Conservation (phyloP, 2,888 invertebrate species). For the Morpho deidamia region DNA sequence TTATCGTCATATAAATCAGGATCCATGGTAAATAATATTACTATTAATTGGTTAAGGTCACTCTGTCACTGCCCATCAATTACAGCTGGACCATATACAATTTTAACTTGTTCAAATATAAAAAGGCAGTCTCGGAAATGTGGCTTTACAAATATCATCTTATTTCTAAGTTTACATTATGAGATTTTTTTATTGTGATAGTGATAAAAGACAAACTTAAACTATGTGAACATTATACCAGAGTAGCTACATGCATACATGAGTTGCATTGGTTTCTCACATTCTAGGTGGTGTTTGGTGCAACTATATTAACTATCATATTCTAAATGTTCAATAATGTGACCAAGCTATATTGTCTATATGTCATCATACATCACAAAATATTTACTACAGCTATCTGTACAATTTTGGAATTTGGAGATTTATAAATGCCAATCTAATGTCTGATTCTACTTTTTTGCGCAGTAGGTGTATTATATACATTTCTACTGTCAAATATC, state of each 20-base stretch:
- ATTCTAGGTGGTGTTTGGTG: constrained; percentile 65
- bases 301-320: constrained; percentile 69
- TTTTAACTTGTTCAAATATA: constrained; percentile 69
- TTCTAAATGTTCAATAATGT: constrained; percentile 66
- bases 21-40: constrained; percentile 69
- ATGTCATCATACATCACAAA: constrained; percentile 79
- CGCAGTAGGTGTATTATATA: constrained; percentile 68
- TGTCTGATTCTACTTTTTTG: constrained; percentile 34
- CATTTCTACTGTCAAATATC: constrained; percentile 48
- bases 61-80: constrained; percentile 49
- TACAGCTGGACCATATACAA: constrained; percentile 52
- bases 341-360: constrained; percentile 79
- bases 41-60: constrained; percentile 64
- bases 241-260: constrained; percentile 70
- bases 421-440: constrained; percentile 58
- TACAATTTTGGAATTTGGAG: constrained; percentile 65
- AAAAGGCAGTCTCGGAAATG: constrained; percentile 79
- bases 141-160: constrained; percentile 76
- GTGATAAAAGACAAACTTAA: constrained; percentile 74
- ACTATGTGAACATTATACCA: constrained; percentile 70
- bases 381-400: constrained; percentile 79
- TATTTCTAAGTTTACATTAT: constrained; percentile 72
- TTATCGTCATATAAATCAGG: constrained; percentile 76
- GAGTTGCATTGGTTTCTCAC: constrained; percentile 59
- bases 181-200: constrained; percentile 74